A percentile compares a stretch with the other conserved stretches of the same genome.
phyloP scores from a whole-genome alignment of 2,113 vertebrate species.

The Leiothrix lutea region DNA sequence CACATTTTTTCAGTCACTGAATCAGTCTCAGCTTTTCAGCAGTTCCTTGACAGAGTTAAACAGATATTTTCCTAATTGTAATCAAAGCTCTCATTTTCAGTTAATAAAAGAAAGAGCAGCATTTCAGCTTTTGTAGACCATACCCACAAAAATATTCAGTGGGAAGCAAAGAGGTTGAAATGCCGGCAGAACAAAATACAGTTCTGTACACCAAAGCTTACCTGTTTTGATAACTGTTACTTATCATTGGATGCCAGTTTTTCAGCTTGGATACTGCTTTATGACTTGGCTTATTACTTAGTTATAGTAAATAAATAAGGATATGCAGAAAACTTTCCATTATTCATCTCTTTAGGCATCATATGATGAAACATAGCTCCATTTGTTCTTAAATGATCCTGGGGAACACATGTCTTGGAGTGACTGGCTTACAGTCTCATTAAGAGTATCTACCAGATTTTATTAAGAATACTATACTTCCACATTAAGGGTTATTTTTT shows the following conservation, averaged over 20 bases:
- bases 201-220: accelerated
- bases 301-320: background rate
- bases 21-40: background rate
- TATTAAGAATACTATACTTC: background rate
- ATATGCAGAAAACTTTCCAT: background rate
- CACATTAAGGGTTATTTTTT: background rate
- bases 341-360: background rate
- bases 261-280: background rate
- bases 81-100: background rate
- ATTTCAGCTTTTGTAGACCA: background rate
- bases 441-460: background rate
- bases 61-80: background rate
- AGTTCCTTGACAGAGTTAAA: conserved; percentile 3
- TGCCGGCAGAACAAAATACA: background rate
- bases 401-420: background rate
- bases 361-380: background rate
- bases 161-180: background rate
- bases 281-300: background rate
- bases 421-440: background rate
- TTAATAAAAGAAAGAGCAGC: background rate
- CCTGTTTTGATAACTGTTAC: background rate
- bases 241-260: background rate
- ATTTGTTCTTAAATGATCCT: background rate
- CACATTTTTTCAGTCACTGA: background rate
- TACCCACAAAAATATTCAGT: background rate